Evolutionary conservation across 2,113 vertebrate genomes (phyloP).

Genomic region (Apaloderma vittatum): DNA sequence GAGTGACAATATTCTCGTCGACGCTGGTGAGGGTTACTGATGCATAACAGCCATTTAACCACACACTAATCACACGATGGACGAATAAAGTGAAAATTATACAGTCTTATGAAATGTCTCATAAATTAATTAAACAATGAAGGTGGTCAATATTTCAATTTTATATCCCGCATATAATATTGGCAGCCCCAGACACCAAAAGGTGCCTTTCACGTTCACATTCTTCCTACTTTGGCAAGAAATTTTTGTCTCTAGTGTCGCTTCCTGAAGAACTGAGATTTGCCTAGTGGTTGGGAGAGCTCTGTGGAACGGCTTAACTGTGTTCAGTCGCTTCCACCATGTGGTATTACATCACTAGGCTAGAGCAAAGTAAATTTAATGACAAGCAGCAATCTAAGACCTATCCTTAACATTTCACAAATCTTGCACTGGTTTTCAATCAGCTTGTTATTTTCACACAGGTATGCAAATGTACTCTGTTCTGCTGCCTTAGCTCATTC

Average conservation of each 20-base stretch:
- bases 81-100: not conserved
- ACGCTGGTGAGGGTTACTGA: not conserved
- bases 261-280: not conserved
- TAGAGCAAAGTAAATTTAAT: not conserved
- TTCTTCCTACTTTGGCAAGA: not conserved
- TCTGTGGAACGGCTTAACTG: not conserved
- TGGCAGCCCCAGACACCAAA: not conserved
- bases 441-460: not conserved
- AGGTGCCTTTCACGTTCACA: not conserved
- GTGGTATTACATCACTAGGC: not conserved
- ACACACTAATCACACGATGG: not conserved
- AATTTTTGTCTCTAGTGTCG: fast-evolving
- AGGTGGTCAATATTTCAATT: not conserved
- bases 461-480: not conserved
- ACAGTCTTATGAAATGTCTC: not conserved
- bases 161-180: not conserved
- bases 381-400: not conserved
- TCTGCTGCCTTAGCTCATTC: not conserved
- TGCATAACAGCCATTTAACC: not conserved
- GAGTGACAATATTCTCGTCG: not conserved
- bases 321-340: fast-evolving
- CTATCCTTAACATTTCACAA: not conserved
- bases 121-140: not conserved
- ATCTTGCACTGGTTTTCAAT: not conserved
- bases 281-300: not conserved